Evolutionary conservation across 2,888 invertebrate genomes (phyloP).

Genomic region (Chorisops tibialis): DNA sequence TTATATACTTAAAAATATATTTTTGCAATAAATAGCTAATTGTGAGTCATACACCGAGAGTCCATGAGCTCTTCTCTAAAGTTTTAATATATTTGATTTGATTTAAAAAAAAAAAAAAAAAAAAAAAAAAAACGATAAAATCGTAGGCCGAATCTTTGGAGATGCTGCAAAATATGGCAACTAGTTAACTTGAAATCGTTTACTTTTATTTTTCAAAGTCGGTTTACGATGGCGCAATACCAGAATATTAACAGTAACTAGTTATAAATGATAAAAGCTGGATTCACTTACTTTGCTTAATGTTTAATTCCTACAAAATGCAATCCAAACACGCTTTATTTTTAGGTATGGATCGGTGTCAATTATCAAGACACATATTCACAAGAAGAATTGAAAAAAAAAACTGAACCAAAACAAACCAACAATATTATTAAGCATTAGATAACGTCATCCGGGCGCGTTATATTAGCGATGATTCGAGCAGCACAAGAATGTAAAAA

Average conservation of each 20-base stretch:
- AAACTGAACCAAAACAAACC: too few species aligned
- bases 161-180: background rate
- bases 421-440: constrained; percentile 1
- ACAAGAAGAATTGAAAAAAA: constrained; percentile 1
- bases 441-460: constrained; percentile 19
- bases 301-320: background rate
- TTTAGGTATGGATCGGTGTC: constrained; percentile 9
- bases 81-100: too few species aligned
- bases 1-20: too few species aligned
- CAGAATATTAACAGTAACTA: too few species aligned
- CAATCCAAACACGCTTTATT: constrained; percentile 7
- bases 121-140: too few species aligned
- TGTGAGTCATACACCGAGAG: too few species aligned
- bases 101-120: too few species aligned
- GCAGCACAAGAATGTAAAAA: background rate
- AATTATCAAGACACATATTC: constrained; percentile 9
- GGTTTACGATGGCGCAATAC: too few species aligned
- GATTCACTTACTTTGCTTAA: constrained; percentile 1
- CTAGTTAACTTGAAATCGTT: background rate
- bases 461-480: constrained; percentile 12
- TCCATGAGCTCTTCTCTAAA: too few species aligned
- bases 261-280: background rate
- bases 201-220: background rate
- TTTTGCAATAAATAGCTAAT: too few species aligned
- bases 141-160: constrained; percentile 4